These are phyloP conservation scores for Hypomesus transpacificus DNA, from an alignment of 2,113 vertebrate genomes.

Conservation along the genomic window DNA sequence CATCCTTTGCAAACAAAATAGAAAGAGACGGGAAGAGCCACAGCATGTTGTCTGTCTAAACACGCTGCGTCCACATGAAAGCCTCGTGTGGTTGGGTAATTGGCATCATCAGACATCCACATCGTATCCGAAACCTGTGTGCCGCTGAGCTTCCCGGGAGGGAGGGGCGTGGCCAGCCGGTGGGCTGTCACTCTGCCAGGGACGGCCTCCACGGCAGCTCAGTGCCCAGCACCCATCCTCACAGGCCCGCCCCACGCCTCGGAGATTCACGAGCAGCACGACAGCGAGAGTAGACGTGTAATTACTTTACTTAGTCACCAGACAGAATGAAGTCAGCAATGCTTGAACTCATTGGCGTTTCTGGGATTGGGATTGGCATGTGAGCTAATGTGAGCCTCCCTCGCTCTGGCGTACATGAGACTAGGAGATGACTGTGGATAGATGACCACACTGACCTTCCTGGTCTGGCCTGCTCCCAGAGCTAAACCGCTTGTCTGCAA, in stretches of 20 bases:
- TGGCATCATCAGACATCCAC: conserved; percentile 52
- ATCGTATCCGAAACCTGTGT: conserved; percentile 16
- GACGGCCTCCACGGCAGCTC: background rate
- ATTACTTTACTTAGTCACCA: conserved; percentile 69
- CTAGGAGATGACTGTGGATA: background rate
- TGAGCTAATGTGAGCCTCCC: conserved; percentile 46
- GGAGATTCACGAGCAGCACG: conserved; percentile 66
- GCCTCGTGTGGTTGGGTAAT: conserved; percentile 52
- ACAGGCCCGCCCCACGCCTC: conserved; percentile 41
- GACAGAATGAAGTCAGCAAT: conserved; percentile 63
- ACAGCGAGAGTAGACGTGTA: conserved; percentile 65
- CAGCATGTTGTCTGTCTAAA: conserved; percentile 42
- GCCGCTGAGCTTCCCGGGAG: background rate
- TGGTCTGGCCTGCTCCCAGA: background rate
- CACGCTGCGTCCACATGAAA: conserved; percentile 55
- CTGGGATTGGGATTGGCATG: conserved; percentile 39
- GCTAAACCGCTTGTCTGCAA: background rate
- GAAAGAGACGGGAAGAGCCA: conserved; percentile 42
- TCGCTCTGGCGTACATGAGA: conserved; percentile 28
- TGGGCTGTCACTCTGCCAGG: background rate
- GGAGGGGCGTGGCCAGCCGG: background rate
- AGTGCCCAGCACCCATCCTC: conserved; percentile 24
- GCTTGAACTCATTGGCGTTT: conserved; percentile 55
- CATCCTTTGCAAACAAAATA: conserved; percentile 53
- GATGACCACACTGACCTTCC: conserved; percentile 38